Evolutionary conservation across 2,888 invertebrate species (phyloP).

Genomic region (Caenorhabditis sp.): DNA sequence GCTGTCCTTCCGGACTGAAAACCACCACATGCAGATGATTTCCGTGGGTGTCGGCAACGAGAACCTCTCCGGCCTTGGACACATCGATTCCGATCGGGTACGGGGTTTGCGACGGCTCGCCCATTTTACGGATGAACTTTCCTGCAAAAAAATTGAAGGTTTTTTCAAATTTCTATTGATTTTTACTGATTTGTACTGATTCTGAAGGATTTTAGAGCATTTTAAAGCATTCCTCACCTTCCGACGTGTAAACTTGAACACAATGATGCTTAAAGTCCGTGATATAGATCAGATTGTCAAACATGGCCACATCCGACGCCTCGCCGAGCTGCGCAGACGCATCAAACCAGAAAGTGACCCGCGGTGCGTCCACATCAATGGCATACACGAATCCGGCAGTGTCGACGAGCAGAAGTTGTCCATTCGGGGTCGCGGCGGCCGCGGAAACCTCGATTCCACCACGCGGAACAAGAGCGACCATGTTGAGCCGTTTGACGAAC

Average conservation of each 20-base stretch:
- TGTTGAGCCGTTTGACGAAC: constrained; percentile 71
- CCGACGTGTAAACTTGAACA: constrained; percentile 75
- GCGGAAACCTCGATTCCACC: constrained; percentile 73
- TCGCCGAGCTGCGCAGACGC: constrained; percentile 72
- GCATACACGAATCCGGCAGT: constrained; percentile 70
- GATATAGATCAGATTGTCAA: constrained; percentile 76
- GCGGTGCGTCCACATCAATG: constrained; percentile 68
- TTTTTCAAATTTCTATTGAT: not conserved
- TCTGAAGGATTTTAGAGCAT: too few species aligned
- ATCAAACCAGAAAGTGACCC: constrained; percentile 72
- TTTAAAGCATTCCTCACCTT: too few species aligned
- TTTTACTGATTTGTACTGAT: too few species aligned
- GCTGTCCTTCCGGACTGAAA: constrained; percentile 74
- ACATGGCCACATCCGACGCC: constrained; percentile 78
- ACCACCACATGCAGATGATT: constrained; percentile 79
- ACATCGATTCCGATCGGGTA: constrained; percentile 81
- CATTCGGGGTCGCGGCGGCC: constrained; percentile 68
- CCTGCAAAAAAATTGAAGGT: constrained; percentile 62
- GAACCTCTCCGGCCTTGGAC: constrained; percentile 74
- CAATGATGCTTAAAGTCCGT: constrained; percentile 80
- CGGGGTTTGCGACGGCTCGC: constrained; percentile 78
- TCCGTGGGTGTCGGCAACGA: constrained; percentile 80
- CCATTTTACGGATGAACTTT: constrained; percentile 77
- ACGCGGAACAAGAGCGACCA: constrained; percentile 68
- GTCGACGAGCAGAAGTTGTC: constrained; percentile 78